Evolutionary conservation across 2,888 invertebrate genomes (phyloP), one percentile per base, ranked within the genome.

Genomic region (Thereva unica): DNA sequence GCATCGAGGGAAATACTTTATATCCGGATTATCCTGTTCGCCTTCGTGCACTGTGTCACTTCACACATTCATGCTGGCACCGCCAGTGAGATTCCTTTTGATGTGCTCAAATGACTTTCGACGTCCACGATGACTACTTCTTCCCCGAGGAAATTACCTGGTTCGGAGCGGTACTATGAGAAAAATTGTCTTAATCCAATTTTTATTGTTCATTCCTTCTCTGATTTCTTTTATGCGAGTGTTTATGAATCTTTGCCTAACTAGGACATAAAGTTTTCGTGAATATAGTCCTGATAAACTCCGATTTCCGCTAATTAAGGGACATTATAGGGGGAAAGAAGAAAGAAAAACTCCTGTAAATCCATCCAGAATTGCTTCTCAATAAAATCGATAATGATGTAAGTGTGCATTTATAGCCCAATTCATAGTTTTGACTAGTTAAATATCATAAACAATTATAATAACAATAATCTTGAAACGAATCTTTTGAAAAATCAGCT

Each of bases 121-220:
- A 53, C 53, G 38, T n/a, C 8, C 50, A 8, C 7, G 52, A 52
- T 34, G 35, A 8, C n/a, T 53, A 23, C 23, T 38, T 6, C 53
- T 5, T 61, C 61, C 61, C 61, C 41, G 61, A 61, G 61, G 61
- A 61, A 61, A 61, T 61, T 61, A 61, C 61, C 50, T 12, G 61
- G 50, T 50, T 61, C 61, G 23, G 41, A 12, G 38, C 23, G 23
- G 23, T 9, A 10, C 40, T 40, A 7, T 7, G 12, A 42, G 49
- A 42, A 23, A 40, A 50, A 12, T 38, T 5, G 1, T 61, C 61
- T 50, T 50, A 61, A 41, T 61, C 50, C 61, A 61, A 61, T 61
- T 61, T 23, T 6, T 56, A 44, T 44, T 44, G 34, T 41, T 45
- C 9, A 6, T 53, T 53, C 37, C 3, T 4, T 12, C 9, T 6